Conservation (phyloP, 64 coral and sea anemone genomes). For the Anthopleura sola region DNA sequence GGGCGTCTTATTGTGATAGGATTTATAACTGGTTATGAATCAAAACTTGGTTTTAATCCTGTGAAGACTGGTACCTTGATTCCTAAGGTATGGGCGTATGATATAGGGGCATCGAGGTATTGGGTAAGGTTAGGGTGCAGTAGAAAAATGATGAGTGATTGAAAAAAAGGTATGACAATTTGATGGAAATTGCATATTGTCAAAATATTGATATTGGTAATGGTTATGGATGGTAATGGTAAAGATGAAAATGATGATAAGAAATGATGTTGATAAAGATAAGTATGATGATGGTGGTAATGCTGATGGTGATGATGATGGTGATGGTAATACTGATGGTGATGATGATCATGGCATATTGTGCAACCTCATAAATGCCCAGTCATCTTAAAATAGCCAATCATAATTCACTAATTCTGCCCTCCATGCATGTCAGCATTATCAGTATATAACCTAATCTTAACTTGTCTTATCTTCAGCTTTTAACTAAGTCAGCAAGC, state of each 20-base stretch:
- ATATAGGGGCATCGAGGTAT: no score
- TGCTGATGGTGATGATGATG: neutral
- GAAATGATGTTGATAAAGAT: neutral
- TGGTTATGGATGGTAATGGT: neutral
- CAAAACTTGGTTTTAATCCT: slow-evolving; percentile 52
- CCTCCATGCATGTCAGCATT: neutral
- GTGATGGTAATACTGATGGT: neutral
- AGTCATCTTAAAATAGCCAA: no score
- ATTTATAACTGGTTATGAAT: slow-evolving; percentile 72
- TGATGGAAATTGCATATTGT: no score
- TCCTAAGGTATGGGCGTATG: slow-evolving; percentile 43
- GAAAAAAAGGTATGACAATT: no score
- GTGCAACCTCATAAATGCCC: neutral
- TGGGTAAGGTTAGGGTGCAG: no score
- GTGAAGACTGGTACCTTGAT: slow-evolving; percentile 55
- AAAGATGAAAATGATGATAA: neutral
- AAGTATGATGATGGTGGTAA: neutral
- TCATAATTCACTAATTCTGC: neutral
- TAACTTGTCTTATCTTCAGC: slow-evolving; percentile 24
- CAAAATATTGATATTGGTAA: no score
- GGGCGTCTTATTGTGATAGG: slow-evolving; percentile 84
- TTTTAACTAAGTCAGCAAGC: slow-evolving; percentile 73
- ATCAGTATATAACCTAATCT: neutral
- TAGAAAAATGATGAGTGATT: no score
- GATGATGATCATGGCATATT: neutral